Percentiles rank a stretch among this genome's conserved stretches.
Conservation (phyloP, 2,113 vertebrate species). For the Cololabis saira region DNA sequence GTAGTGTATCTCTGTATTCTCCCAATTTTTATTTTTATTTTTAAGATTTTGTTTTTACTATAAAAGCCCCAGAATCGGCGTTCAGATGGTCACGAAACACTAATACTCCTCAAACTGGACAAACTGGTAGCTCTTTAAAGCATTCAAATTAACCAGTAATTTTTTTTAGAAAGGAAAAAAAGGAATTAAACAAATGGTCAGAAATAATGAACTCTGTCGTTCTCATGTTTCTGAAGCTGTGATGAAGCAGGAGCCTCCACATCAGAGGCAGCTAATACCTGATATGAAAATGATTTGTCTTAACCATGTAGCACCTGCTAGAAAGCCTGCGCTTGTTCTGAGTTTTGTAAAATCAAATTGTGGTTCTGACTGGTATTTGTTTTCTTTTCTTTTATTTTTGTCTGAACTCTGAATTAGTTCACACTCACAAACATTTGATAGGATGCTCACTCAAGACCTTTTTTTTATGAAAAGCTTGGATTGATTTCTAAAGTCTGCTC, state of each 20-base stretch:
- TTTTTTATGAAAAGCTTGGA: too few relatives aligned
- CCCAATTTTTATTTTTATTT: conserved; percentile 29
- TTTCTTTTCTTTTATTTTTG: not conserved
- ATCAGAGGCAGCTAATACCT: conserved; percentile 17
- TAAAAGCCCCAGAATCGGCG: conserved; percentile 17
- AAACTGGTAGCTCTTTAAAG: conserved; percentile 4
- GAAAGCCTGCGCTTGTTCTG: not conserved
- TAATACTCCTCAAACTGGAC: not conserved
- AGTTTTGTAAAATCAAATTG: conserved; percentile 16
- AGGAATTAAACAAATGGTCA: not conserved
- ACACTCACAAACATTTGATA: not conserved
- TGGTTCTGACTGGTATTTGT: not conserved
- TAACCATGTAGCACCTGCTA: conserved; percentile 8
- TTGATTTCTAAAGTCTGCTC: not conserved
- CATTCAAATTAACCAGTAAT: not conserved
- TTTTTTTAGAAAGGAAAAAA: not conserved
- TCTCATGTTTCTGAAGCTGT: conserved; percentile 9
- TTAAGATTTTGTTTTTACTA: not conserved
- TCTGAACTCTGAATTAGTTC: conserved; percentile 7
- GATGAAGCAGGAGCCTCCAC: not conserved
- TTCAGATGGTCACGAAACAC: conserved; percentile 9
- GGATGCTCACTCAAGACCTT: too few relatives aligned
- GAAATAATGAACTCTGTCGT: not conserved
- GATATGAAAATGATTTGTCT: conserved; percentile 17
- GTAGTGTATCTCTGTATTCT: conserved; percentile 8